phyloP scores from a whole-genome alignment of 2,888 invertebrate species.

The Spodoptera littoralis region DNA sequence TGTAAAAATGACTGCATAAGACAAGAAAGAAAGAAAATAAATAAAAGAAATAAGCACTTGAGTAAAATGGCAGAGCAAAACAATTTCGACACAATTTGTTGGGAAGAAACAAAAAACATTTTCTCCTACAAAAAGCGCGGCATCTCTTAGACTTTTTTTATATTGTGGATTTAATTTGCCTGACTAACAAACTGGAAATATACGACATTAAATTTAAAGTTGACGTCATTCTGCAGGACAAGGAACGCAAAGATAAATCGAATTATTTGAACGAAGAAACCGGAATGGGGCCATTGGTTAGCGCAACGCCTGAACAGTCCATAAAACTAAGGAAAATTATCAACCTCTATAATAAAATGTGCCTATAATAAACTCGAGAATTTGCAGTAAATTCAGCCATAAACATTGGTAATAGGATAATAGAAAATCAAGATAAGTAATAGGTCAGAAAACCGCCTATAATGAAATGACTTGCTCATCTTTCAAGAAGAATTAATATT shows the following conservation, averaged over 20 bases:
- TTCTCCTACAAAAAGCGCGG: constrained; percentile 27
- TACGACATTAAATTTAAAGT: constrained; percentile 39
- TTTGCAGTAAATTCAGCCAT: constrained; percentile 6
- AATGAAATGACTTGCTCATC: constrained; percentile 15
- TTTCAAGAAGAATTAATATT: constrained; percentile 32
- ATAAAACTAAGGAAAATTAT: constrained; percentile 17
- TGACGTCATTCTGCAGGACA: constrained; percentile 49
- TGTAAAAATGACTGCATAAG: constrained; percentile 24
- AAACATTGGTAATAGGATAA: constrained; percentile 4
- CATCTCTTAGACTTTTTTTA: constrained; percentile 25
- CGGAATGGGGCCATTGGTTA: constrained; percentile 43
- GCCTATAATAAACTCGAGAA: constrained; percentile 8
- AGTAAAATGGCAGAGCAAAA: constrained; percentile 25
- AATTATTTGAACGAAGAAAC: constrained; percentile 48
- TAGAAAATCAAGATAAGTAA: constrained; percentile 2
- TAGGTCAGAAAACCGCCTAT: constrained; percentile 4
- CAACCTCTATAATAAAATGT: constrained; percentile 7
- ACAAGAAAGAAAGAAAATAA: constrained; percentile 14
- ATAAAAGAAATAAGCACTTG: constrained; percentile 21
- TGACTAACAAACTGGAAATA: constrained; percentile 41
- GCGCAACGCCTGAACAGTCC: constrained; percentile 17
- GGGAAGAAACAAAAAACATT: constrained; percentile 32
- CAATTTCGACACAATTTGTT: constrained; percentile 39
- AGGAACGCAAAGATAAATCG: constrained; percentile 24
- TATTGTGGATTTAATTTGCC: constrained; percentile 25